Conservation (phyloP, 2,888 invertebrate genomes). For the Hypomecis atomaria region DNA sequence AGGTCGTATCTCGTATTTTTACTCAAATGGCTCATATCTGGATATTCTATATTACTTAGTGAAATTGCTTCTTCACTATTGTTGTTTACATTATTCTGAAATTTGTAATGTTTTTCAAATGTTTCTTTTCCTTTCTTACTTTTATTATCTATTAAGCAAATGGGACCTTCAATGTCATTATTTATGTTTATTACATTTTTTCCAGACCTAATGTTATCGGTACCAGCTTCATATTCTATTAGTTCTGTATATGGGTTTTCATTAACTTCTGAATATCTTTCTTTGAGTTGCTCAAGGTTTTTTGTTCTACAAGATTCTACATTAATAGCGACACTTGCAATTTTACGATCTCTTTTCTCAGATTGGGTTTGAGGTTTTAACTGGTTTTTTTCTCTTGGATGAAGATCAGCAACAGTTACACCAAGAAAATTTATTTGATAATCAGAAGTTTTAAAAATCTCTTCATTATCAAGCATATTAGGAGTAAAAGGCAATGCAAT, state of each 20-base stretch:
- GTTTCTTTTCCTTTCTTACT: neutral
- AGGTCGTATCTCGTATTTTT: neutral
- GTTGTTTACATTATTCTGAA: neutral
- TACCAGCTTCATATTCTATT: neutral
- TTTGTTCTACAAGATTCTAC: neutral
- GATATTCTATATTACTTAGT: neutral
- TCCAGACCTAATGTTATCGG: neutral
- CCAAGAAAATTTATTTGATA: constrained; percentile 71
- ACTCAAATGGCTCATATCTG: neutral
- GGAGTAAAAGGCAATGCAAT: constrained; percentile 4
- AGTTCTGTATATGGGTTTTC: neutral
- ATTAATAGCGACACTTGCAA: constrained; percentile 1
- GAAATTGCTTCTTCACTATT: neutral
- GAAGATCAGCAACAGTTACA: constrained; percentile 64
- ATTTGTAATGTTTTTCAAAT: neutral
- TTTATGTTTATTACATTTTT: neutral
- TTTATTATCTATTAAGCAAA: neutral
- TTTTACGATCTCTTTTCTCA: constrained; percentile 2
- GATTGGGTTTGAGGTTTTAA: constrained; percentile 3
- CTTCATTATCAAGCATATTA: constrained; percentile 1
- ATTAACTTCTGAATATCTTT: neutral
- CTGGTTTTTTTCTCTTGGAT: constrained; percentile 32
- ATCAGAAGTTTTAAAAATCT: constrained; percentile 36
- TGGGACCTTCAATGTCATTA: neutral
- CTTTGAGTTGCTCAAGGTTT: neutral